phyloP scores from a whole-genome alignment of 2,888 invertebrate genomes.

The Ecdyonurus torrentis region DNA sequence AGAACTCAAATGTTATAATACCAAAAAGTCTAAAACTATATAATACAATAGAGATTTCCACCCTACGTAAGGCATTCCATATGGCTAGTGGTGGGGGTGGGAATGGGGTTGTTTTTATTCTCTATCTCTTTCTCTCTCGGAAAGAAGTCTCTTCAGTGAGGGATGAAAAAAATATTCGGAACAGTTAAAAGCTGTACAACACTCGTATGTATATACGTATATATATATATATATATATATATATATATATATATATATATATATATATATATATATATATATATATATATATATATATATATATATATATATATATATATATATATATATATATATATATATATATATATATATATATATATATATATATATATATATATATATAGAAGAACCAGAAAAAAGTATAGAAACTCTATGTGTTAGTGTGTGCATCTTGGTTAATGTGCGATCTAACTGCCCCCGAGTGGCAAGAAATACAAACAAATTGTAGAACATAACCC shows the following conservation, averaged over 20 bases:
- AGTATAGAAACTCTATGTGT: neutral
- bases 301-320: neutral
- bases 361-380: neutral
- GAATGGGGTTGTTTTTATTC: too few species aligned
- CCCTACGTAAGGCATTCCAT: too few species aligned
- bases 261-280: neutral
- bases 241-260: neutral
- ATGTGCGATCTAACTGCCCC: neutral
- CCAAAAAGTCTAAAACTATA: too few species aligned
- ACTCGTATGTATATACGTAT: neutral
- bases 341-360: neutral
- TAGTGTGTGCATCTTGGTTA: neutral
- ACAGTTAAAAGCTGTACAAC: too few species aligned
- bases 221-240: neutral
- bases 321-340: neutral
- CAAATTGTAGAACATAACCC: neutral
- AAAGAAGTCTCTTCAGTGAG: too few species aligned
- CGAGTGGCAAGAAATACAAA: neutral
- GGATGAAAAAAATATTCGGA: too few species aligned
- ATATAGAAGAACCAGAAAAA: neutral
- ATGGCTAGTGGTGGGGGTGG: too few species aligned
- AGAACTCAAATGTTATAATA: too few species aligned
- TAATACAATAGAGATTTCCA: too few species aligned
- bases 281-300: neutral
- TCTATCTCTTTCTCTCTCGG: too few species aligned